Evolutionary conservation across 1,140 invertebrate genomes (phyloP).

Genomic region (Leptopilina clavipes): DNA sequence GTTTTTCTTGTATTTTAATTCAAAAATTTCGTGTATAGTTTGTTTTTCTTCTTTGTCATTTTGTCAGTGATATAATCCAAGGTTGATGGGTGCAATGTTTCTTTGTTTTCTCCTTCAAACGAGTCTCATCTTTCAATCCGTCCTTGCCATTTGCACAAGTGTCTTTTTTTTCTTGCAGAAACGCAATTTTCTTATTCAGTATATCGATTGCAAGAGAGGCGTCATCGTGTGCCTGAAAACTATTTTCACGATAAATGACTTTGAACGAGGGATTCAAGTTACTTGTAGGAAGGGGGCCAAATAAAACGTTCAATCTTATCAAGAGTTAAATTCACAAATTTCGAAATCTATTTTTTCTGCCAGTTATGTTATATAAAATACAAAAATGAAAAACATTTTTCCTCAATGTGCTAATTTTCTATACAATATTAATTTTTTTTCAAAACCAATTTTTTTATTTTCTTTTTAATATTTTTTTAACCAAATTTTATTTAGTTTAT

Average conservation of each 20-base stretch:
- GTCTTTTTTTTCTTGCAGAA: conserved; percentile 37
- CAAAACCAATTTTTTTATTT: no score
- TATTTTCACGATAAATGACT: conserved; percentile 25
- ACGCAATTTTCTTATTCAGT: conserved; percentile 43
- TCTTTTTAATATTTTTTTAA: no score
- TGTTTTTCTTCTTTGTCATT: neutral
- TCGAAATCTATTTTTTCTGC: neutral
- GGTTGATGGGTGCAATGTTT: conserved; percentile 48
- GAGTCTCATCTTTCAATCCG: conserved; percentile 15
- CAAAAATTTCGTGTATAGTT: neutral
- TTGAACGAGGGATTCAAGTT: conserved; percentile 32
- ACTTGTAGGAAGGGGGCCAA: neutral
- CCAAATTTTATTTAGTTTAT: no score
- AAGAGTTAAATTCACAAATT: neutral
- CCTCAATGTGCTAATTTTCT: no score
- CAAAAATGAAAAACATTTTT: no score
- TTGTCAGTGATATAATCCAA: conserved; percentile 40
- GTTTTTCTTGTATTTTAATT: no score
- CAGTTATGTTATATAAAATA: no score
- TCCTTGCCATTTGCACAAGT: conserved; percentile 20
- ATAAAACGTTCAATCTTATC: neutral
- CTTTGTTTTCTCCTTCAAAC: neutral
- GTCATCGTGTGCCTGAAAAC: conserved; percentile 35
- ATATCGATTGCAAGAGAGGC: conserved; percentile 46
- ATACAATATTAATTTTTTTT: no score